These are phyloP conservation scores for Drosophila ananassae DNA, from an alignment of 1,140 invertebrate genomes.

Conservation along the genomic window DNA sequence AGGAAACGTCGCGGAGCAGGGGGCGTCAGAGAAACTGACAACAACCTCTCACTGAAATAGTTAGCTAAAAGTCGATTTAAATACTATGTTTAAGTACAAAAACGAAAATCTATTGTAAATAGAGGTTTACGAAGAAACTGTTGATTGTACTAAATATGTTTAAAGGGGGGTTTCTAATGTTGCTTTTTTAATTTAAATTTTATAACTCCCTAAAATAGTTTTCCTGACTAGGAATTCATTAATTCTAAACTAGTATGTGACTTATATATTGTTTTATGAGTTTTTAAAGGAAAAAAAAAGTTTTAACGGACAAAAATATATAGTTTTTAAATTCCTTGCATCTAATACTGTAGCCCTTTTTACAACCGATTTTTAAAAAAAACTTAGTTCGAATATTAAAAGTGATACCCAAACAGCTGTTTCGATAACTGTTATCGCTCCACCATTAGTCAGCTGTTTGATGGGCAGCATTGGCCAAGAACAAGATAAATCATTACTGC, in stretches of 20 bases:
- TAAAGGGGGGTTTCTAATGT: background rate
- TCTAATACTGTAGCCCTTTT: too few species aligned
- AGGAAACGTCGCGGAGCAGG: conserved; percentile 41
- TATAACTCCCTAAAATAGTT: background rate
- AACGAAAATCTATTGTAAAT: conserved; percentile 53
- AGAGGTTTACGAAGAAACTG: conserved; percentile 38
- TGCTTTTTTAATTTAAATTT: background rate
- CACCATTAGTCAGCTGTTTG: conserved; percentile 28
- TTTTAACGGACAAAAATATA: too few species aligned
- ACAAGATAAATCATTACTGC: conserved; percentile 11
- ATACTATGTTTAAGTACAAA: conserved; percentile 62
- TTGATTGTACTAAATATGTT: background rate
- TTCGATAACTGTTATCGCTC: background rate
- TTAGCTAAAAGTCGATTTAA: conserved; percentile 58
- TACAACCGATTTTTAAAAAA: too few species aligned
- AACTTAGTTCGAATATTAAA: too few species aligned
- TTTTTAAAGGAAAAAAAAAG: too few species aligned
- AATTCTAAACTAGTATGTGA: too few species aligned
- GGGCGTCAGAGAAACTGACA: conserved; percentile 51
- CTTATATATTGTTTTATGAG: too few species aligned
- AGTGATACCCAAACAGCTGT: too few species aligned
- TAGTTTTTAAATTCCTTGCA: too few species aligned
- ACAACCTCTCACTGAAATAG: conserved; percentile 37
- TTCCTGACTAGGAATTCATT: background rate
- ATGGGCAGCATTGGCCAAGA: conserved; percentile 24